Percentiles rank a stretch among this genome's conserved stretches.
Conservation (phyloP, 2,888 invertebrate species). For the Altica lythri region DNA sequence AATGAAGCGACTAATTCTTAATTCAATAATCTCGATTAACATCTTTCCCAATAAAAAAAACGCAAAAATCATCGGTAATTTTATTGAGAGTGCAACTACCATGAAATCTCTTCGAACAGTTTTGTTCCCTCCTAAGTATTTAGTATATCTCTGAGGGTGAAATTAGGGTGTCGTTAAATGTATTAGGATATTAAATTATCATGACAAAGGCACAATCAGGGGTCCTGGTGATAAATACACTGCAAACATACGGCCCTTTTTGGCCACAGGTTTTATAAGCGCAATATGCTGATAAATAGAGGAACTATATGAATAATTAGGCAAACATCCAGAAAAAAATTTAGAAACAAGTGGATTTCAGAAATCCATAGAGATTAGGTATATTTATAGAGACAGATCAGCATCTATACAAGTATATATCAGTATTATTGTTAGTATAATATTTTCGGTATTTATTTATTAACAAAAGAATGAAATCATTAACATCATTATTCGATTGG, state of each 20-base stretch:
- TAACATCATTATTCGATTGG: too few species aligned
- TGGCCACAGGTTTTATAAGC: constrained; percentile 59
- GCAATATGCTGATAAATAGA: constrained; percentile 58
- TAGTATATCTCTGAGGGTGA: constrained; percentile 45
- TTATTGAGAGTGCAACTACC: constrained; percentile 22
- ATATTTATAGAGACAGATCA: too few species aligned
- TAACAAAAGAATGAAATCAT: too few species aligned
- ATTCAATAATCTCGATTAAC: too few species aligned
- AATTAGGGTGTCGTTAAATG: constrained; percentile 60
- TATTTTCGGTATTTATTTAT: too few species aligned
- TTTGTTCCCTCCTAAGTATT: constrained; percentile 30
- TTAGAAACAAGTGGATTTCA: constrained; percentile 18
- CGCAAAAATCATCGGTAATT: constrained; percentile 3
- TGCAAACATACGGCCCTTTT: constrained; percentile 58
- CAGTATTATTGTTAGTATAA: too few species aligned
- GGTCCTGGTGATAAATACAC: constrained; percentile 58
- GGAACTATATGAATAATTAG: constrained; percentile 54
- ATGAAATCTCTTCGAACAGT: constrained; percentile 30
- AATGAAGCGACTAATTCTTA: too few species aligned
- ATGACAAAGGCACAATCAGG: constrained; percentile 59
- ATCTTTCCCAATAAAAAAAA: too few species aligned
- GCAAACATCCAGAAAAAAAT: constrained; percentile 42
- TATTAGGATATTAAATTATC: constrained; percentile 61
- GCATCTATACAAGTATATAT: too few species aligned
- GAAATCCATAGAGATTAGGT: neutral